Base-by-base conservation (phyloP, 2,113 vertebrate genomes). In the Chionomys nivalis region DNA sequence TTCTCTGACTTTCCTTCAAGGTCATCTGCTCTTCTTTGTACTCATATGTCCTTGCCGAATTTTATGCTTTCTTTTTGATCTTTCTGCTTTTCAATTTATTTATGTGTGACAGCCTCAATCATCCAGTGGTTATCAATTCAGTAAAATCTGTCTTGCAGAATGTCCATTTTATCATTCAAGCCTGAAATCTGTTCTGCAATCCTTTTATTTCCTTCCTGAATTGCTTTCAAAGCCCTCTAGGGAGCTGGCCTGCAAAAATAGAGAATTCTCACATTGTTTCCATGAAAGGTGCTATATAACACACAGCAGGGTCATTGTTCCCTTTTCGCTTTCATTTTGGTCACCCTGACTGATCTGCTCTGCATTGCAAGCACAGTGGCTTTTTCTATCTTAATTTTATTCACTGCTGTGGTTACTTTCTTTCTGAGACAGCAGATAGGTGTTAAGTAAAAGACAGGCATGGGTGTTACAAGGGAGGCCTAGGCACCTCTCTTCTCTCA, bases 151-250 rank as follows among this genome's bases (percentile, higher is more conserved):
- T 97, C 96, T 97, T 97, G 96, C 95, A 98, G 96, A 98, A 98
- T 97, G 97, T 97, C 97, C 97, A 98, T 97, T 97, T 98, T 97
- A 97, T 97, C 96, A 98, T 98, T 98, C 97, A 98, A 97, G 97
- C 97, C 92, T 97, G 96, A 97, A 97, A 98, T 98, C 96, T 97
- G 96, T 97, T 97, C 96, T 96, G 92, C 96, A 96, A 94, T 98
- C 97, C 97, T 97, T 98, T 97, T 97, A 98, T 97, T 98, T 97
- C 96, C 96, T 95, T 95, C 91, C 96, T 97, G 96, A 98, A 97
- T 97, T 98, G 96, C 97, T 98, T 98, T 98, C 96, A 98, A 97
- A 98, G 96, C 97, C 94, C 97, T 97, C 96, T 96, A 44, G 98
- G 96, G 97, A 98, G 95, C 97, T 97, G 97, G 96, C 96, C 97